Conservation (phyloP, 1,140 invertebrate species). For the Drosophila jambulina region DNA sequence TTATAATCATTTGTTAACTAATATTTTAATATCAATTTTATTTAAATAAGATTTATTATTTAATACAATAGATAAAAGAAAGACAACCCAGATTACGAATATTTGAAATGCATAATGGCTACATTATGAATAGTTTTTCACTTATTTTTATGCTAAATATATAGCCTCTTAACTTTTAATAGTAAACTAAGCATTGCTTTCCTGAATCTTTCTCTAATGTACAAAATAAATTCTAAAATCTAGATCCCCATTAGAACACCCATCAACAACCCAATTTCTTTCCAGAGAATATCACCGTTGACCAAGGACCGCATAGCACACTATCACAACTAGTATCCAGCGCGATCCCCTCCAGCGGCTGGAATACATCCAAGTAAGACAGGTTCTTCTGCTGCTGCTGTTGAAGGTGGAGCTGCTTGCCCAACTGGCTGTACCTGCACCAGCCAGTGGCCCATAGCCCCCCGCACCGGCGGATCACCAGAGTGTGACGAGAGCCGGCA, state of each 20-base stretch:
- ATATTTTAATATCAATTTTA: no score
- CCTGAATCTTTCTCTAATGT: no score
- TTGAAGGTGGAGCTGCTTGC: conserved; percentile 52
- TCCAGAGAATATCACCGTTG: conserved; percentile 45
- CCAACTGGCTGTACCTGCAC: conserved; percentile 91
- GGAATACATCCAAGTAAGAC: conserved; percentile 60
- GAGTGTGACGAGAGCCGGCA: conserved; percentile 89
- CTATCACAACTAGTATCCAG: conserved; percentile 5
- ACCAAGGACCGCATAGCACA: conserved; percentile 75
- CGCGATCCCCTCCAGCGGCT: conserved; percentile 22
- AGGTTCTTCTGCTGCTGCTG: conserved; percentile 11
- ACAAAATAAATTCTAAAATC: no score
- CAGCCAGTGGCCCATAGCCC: conserved; percentile 89
- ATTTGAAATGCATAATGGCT: no score
- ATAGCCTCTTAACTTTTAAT: no score
- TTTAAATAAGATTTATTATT: no score
- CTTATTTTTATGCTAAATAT: no score
- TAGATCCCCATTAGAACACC: background rate
- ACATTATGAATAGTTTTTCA: no score
- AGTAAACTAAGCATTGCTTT: no score
- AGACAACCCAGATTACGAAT: no score
- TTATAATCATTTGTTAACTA: no score
- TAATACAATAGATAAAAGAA: no score
- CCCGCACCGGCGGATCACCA: conserved; percentile 87
- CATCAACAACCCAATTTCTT: background rate